Evolutionary conservation across 2,797 vertebrate species (phyloP).

Genomic region (Australoheros facetus): DNA sequence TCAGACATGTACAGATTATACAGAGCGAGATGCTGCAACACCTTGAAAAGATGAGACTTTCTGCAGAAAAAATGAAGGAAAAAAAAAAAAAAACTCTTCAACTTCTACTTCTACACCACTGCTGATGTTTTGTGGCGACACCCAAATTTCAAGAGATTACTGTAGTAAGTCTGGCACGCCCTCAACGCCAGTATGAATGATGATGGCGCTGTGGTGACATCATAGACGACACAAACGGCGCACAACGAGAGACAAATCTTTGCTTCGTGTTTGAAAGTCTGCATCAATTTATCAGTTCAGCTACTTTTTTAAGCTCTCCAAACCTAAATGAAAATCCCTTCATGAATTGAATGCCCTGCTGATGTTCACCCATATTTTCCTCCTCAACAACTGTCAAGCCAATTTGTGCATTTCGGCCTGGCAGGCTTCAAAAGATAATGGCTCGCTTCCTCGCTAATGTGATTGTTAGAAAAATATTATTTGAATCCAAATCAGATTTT

Average conservation of each 20-base stretch:
- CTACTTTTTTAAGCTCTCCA: background rate
- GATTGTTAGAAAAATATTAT: background rate
- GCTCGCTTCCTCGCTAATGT: background rate
- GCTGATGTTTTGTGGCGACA: background rate
- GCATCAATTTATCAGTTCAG: background rate
- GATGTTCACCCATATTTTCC: background rate
- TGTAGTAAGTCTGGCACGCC: background rate
- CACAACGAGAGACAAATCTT: background rate
- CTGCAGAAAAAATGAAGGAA: background rate
- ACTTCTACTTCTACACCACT: background rate
- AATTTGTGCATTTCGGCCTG: background rate
- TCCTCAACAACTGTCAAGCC: no score
- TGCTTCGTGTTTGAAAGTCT: background rate
- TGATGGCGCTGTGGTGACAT: background rate
- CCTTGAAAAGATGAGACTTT: background rate
- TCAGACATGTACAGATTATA: no score
- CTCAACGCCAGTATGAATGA: background rate
- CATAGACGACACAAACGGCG: background rate
- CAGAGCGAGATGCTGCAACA: background rate
- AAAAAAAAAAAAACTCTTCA: background rate
- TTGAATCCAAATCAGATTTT: background rate
- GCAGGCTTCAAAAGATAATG: background rate
- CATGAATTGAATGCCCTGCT: background rate
- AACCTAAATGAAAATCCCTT: background rate
- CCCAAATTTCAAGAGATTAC: background rate